A percentile compares a stretch with the other conserved stretches of the same genome.
Conservation (phyloP, 1,140 invertebrate species). For the Heliconius congener region DNA sequence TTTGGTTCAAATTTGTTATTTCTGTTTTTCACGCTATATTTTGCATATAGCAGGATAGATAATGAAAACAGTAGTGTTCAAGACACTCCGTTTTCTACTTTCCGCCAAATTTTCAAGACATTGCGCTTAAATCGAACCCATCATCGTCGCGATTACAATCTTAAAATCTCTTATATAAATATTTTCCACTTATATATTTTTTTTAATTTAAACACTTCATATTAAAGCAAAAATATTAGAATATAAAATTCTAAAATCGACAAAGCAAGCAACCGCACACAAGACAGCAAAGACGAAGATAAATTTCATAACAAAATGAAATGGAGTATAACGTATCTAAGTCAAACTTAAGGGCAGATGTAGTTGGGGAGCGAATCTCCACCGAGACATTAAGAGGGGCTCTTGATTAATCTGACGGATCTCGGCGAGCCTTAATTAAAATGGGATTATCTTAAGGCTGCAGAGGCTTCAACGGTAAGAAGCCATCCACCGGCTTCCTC, state of each 20-base stretch:
- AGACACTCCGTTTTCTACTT: too few relatives aligned
- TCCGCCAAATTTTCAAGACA: too few relatives aligned
- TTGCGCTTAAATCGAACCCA: too few relatives aligned
- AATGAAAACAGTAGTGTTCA: too few relatives aligned
- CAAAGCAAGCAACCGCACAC: not conserved
- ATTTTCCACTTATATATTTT: too few relatives aligned
- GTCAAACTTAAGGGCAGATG: conserved; percentile 36
- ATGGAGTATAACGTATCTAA: conserved; percentile 24
- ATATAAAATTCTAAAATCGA: not conserved
- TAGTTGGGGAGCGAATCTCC: conserved; percentile 36
- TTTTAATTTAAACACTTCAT: not conserved
- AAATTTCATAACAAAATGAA: conserved; percentile 23
- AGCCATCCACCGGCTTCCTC: conserved; percentile 21
- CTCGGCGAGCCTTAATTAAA: conserved; percentile 64
- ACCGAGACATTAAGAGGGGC: conserved; percentile 42
- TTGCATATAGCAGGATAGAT: too few relatives aligned
- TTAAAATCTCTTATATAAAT: too few relatives aligned
- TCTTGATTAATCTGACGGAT: conserved; percentile 63
- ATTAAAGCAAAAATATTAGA: not conserved
- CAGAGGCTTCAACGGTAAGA: conserved; percentile 35
- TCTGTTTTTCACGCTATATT: too few relatives aligned
- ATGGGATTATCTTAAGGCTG: conserved; percentile 60
- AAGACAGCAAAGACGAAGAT: conserved; percentile 14
- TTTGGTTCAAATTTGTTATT: too few relatives aligned
- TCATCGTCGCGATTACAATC: too few relatives aligned